A percentile compares a stretch with the other conserved stretches of the same genome.
Conservation (phyloP, 2,113 vertebrate species). For the Gulo gulo region DNA sequence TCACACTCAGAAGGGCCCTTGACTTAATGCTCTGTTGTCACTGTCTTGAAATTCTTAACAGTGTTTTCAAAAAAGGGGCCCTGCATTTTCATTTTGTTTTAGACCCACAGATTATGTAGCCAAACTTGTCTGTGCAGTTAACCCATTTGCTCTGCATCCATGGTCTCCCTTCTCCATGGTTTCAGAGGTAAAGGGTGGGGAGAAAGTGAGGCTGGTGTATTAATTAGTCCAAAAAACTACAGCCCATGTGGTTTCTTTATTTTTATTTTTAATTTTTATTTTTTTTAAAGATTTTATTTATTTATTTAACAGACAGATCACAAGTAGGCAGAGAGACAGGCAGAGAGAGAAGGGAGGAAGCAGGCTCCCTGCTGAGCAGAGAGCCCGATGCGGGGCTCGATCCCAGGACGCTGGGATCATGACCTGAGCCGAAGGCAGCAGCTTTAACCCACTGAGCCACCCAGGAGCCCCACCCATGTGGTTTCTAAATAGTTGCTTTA, state of each 20-base stretch:
- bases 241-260: background rate
- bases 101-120: background rate
- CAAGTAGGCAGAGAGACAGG: no score
- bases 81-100: background rate
- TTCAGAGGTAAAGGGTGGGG: background rate
- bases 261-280: no score
- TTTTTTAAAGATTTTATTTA: no score
- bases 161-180: background rate
- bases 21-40: background rate
- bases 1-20: background rate
- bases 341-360: no score
- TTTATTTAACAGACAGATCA: no score
- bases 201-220: background rate
- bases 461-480: no score
- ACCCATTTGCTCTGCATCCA: background rate
- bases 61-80: background rate
- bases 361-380: no score
- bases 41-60: background rate
- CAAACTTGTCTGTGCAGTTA: background rate
- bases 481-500: conserved; percentile 21
- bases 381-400: no score
- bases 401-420: no score
- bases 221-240: background rate
- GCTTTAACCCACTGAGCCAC: no score
- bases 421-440: no score